A percentile compares a stretch with the other conserved stretches of the same genome.
Conservation (phyloP, 2,113 vertebrate species). For the Leptobrachium leishanense region DNA sequence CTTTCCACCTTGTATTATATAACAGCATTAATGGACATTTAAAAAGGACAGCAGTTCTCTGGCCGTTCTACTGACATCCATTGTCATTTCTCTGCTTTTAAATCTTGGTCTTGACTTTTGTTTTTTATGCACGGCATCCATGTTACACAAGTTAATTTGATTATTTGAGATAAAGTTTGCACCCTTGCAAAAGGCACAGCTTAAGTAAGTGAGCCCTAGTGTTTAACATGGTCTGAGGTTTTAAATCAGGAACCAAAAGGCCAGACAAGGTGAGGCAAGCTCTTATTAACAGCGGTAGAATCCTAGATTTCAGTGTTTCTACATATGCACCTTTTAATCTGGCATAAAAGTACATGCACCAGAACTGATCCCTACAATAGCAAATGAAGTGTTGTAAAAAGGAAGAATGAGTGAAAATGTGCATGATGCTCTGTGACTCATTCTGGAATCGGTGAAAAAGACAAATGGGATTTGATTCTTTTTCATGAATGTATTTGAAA, state of each 20-base stretch:
- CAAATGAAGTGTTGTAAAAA: slow-evolving; percentile 48
- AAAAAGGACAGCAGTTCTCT: too few species aligned
- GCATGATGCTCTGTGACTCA: slow-evolving; percentile 42
- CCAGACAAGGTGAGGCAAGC: slow-evolving; percentile 25
- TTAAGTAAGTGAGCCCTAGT: too few species aligned
- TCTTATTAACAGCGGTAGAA: slow-evolving; percentile 25
- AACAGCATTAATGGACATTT: too few species aligned
- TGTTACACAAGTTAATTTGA: background rate
- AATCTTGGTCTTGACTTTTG: background rate
- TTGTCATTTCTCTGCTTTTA: background rate
- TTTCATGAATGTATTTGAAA: slow-evolving; percentile 21
- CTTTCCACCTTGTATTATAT: too few species aligned
- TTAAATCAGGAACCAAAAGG: background rate
- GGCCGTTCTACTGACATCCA: too few species aligned
- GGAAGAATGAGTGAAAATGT: slow-evolving; percentile 45
- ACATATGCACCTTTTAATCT: slow-evolving; percentile 39
- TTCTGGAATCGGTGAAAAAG: slow-evolving; percentile 21
- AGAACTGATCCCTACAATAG: slow-evolving; percentile 45
- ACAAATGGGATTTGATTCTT: slow-evolving; percentile 29
- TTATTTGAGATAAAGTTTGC: too few species aligned
- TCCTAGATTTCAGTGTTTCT: slow-evolving; percentile 29
- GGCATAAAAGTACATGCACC: slow-evolving; percentile 41
- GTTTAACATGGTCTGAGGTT: background rate
- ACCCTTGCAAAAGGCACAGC: too few species aligned
- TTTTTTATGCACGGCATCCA: background rate